Conservation (phyloP, 2,888 invertebrate genomes). For the Cryptocheilus praepositus region DNA sequence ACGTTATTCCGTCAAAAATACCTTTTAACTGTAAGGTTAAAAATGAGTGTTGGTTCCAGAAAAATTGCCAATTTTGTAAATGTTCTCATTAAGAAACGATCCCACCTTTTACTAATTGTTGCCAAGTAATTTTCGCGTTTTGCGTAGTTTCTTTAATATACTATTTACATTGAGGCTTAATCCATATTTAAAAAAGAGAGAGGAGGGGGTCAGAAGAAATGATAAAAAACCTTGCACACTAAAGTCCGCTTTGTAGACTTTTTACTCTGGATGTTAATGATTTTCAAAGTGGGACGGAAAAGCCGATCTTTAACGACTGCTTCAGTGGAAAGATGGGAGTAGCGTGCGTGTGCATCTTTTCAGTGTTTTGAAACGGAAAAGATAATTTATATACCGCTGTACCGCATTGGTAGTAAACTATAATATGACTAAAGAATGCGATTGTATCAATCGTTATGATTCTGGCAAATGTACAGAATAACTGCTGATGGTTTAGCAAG, state of each 20-base stretch:
- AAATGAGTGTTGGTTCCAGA: too few relatives aligned
- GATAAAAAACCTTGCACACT: too few relatives aligned
- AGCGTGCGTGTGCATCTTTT: slow-evolving; percentile 34
- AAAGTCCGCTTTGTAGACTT: slow-evolving; percentile 1
- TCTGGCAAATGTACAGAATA: slow-evolving; percentile 42
- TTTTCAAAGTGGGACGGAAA: background rate
- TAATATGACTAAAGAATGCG: slow-evolving; percentile 40
- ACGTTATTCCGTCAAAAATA: too few relatives aligned
- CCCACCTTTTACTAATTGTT: background rate
- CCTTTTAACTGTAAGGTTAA: too few relatives aligned
- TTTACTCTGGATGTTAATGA: background rate
- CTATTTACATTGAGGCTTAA: background rate
- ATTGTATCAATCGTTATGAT: slow-evolving; percentile 59
- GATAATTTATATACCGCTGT: slow-evolving; percentile 38
- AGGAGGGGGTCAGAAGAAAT: too few relatives aligned
- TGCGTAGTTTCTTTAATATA: background rate
- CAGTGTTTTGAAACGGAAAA: slow-evolving; percentile 39
- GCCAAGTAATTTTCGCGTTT: background rate
- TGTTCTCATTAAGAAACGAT: background rate
- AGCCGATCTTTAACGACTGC: background rate
- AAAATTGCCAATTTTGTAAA: background rate
- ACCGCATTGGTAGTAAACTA: slow-evolving; percentile 39
- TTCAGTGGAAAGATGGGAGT: too few relatives aligned
- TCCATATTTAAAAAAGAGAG: background rate
- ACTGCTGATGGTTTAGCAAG: slow-evolving; percentile 36